Base-by-base conservation (phyloP, 2,113 vertebrate genomes). In the Larimichthys crocea region DNA sequence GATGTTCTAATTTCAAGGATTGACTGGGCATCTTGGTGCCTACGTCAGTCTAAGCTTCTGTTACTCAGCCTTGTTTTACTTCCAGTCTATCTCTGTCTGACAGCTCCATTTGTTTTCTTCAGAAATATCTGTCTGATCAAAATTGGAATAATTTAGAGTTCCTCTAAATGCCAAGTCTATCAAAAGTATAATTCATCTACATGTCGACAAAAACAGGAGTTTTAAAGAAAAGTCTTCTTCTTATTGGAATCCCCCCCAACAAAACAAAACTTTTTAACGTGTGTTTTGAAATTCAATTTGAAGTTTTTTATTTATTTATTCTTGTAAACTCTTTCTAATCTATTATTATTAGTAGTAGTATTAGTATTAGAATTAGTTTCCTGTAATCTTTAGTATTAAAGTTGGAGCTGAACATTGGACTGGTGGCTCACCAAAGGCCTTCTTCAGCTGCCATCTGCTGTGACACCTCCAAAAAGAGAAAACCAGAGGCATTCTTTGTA, bases 11-110 rank as follows among this genome's bases (percentile, higher is more conserved):
- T 73, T 84, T 63, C 3, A 10, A 35, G 44, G 49, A 68, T 11
- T 55, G 53, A 52, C 69, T 61, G 42, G 48, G 44, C 61, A 66
- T 81, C 64, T 42, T 11, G 16, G 46, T 49, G 57, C 66, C 48
- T 19, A 35, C 57, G n/a, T 56, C 50, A 74, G 42, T 62, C 48
- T 2, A 11, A 42, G 44, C 20, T 20, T 48, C 35, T 74, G 68
- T 56, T 59, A n/a, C 26, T 81, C 53, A 57, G 67, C 63, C 26
- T 55, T 46, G 63, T 40, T 29, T n/a, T 20, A 35, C 64, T 64
- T 24, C 6, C 16, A 17, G 49, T 31, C 67, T 15, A 44, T 57
- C 22, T 73, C 22, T 50, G 10, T 53, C 52, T 52, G 48, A 48
- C 60, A 6, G 17, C 20, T 48, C 29, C 16, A 22, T 40, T 26